These are phyloP conservation scores for Gasterosteus nipponicus DNA, from an alignment of 2,113 vertebrate species.

Conservation along the genomic window DNA sequence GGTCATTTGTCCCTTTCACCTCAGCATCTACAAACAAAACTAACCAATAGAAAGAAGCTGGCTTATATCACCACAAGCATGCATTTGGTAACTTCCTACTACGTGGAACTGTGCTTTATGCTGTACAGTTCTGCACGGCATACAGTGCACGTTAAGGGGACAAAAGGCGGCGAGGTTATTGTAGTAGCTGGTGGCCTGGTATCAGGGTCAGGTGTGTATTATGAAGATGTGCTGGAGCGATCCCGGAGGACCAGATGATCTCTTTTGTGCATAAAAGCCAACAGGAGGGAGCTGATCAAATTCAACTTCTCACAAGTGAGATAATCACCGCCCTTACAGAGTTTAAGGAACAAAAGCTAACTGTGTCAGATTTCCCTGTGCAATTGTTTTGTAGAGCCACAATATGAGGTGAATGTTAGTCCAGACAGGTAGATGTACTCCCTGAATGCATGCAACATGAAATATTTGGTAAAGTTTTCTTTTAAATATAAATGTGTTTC, in stretches of 20 bases:
- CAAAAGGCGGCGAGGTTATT: background rate
- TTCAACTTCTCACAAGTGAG: background rate
- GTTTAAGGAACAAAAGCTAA: background rate
- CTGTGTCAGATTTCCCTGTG: constrained; percentile 20
- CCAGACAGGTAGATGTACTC: too few relatives aligned
- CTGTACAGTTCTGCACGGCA: background rate
- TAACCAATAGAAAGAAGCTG: background rate
- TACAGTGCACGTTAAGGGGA: background rate
- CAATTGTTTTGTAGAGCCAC: background rate
- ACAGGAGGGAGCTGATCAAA: constrained; percentile 15
- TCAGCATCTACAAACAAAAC: background rate
- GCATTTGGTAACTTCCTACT: background rate
- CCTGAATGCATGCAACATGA: too few relatives aligned
- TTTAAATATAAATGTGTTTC: too few relatives aligned
- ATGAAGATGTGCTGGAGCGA: constrained; percentile 9
- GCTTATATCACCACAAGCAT: constrained; percentile 6
- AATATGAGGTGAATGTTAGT: background rate
- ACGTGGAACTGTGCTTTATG: background rate
- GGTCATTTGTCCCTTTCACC: background rate
- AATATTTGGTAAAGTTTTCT: too few relatives aligned
- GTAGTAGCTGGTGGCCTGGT: background rate
- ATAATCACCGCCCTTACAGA: background rate
- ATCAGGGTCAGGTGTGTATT: constrained; percentile 37
- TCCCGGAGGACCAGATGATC: constrained; percentile 19
- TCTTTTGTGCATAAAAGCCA: constrained; percentile 30